Base-by-base conservation (phyloP, 2,113 vertebrate genomes). In the Lycocorax pyrrhopterus region DNA sequence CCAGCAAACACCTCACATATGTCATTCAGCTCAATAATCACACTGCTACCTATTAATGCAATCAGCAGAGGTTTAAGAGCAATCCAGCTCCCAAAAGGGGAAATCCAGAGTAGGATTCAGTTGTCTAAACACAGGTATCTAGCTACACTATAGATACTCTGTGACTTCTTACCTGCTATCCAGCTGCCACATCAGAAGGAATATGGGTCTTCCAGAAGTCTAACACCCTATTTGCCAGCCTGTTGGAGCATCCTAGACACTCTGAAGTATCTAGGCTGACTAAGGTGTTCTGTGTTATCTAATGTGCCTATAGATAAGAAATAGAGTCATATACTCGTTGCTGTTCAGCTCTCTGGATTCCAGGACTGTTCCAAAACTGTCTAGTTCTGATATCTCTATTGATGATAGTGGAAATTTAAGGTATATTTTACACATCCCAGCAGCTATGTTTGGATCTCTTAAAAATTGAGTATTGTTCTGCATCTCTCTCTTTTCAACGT, bases 401-500 rank as follows among this genome's bases (percentile, higher is more conserved):
- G 32, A 47, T 1, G 8, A 12, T 2, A 47, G 14, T 51, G 15
- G 25, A 47, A 77, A 53, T 72, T 35, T 39, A 55, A 10, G 7
- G 4, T 12, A 2, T 67, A 8, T 47, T 9, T 90, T 59, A 87
- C 6, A 55, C 15, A 64, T 37, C 10, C 37, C 2, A 8, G 12
- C 8, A 92, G 10, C 33, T 78, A 13, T 43, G 7, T 44, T 56
- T 77, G 27, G 2, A 35, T 47, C 3, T 59, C 21, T 79, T 63
- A 33, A 59, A 75, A 63, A 64, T 3, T 41, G 20, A 63, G 17
- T 27, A 63, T 86, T 47, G 13, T 4, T 56, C 13, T 59, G 44
- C 4, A 13, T 55, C 8, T 75, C 16, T 53, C 20, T 78, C 21
- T 67, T 25, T 64, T n/a, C 44, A 68, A 0, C 0, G 1, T 60